Base-by-base conservation (phyloP, 1,140 invertebrate genomes). In the Berghia stephanieae region DNA sequence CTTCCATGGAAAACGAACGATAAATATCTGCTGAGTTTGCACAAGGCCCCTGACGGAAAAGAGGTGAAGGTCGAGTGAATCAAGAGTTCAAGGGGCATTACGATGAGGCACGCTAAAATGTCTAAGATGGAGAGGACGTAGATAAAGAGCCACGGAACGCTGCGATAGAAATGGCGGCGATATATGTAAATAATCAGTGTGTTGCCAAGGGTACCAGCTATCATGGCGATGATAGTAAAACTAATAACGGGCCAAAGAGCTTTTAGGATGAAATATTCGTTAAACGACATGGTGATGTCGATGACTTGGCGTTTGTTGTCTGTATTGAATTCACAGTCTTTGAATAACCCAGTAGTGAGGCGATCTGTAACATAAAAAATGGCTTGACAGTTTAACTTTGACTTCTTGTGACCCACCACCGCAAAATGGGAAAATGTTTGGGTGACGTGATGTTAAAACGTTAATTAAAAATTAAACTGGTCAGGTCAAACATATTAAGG, bases 71-170 rank as follows among this genome's bases (percentile, higher is more conserved):
- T 76, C 1, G 79, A 66, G 38, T 85, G 77, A 43, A 84, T 83
- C 0, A 74, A 57, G 21, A 86, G 72, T 43, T 84, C 83, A 13
- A 84, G 81, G 4, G 86, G 86, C 82, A 85, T 84, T 1, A 77
- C 81, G 34, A 85, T 79, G 1, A 78, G 36, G 63, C 85, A 87
- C 40, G 82, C 84, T 21, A 81, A 49, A 1, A 87, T 52, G 70
- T 87, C 86, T 6, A 87, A 72, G 13, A 82, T 60, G 6, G 83
- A 83, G 8, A 87, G 74, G 34, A 75, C 81, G n/a, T 84, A 78
- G 4, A 87, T 84, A 74, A 86, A 87, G 8, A 82, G 75, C 46
- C 84, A 78, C 60, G 84, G 83, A 31, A 84, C 85, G 10, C 82
- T 83, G n/a, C 74, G 76, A 44, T 82, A 81, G 72, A 81, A 83